Percentiles rank a stretch among this genome's conserved stretches.
Evolutionary conservation across 64 coral and sea anemone species (phyloP).

Genomic region (Pachyseris speciosa): DNA sequence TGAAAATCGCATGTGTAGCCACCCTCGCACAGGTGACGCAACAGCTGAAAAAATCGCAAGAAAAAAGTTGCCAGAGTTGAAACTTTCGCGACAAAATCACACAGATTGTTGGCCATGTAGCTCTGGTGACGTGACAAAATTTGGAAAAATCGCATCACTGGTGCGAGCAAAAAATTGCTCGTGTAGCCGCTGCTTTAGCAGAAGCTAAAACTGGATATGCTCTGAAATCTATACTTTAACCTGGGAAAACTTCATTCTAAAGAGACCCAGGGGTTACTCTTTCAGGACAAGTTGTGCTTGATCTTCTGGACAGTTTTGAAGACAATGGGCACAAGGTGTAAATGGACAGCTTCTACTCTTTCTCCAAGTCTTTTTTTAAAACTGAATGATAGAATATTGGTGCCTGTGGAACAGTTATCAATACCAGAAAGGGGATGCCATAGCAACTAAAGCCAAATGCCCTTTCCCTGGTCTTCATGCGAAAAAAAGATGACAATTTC

Average conservation of each 20-base stretch:
- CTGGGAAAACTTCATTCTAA: constrained; percentile 45
- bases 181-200: too few relatives aligned
- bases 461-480: constrained; percentile 48
- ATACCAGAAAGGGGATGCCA: constrained; percentile 64
- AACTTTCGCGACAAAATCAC: too few relatives aligned
- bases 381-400: constrained; percentile 64
- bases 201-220: constrained; percentile 76
- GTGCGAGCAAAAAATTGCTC: too few relatives aligned
- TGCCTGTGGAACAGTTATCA: constrained; percentile 33
- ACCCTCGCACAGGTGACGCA: too few relatives aligned
- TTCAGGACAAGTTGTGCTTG: constrained; percentile 54
- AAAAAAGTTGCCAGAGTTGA: too few relatives aligned
- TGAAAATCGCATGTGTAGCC: too few relatives aligned
- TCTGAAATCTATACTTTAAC: constrained; percentile 61
- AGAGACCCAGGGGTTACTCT: neutral
- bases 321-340: constrained; percentile 74
- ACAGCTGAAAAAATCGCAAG: too few relatives aligned
- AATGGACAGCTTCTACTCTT: constrained; percentile 74
- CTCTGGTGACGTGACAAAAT: too few relatives aligned
- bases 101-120: too few relatives aligned
- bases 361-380: constrained; percentile 56
- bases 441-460: constrained; percentile 18
- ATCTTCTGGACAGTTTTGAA: constrained; percentile 62
- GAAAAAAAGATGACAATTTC: constrained; percentile 20
- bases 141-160: too few relatives aligned